Evolutionary conservation across 2,797 vertebrate species (phyloP).

Genomic region (Gallirallus australis): DNA sequence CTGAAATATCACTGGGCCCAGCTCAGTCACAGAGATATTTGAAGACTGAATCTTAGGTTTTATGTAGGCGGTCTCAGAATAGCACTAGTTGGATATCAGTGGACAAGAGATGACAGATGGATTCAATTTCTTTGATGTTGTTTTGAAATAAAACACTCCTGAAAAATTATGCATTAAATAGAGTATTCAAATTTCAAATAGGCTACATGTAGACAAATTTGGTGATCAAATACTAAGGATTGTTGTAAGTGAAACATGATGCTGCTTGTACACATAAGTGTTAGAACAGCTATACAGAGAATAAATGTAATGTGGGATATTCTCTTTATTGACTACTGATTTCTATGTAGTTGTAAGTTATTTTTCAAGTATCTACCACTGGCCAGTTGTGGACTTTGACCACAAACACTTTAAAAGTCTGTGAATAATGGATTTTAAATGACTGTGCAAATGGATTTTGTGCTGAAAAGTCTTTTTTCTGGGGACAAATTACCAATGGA

Average conservation of each 20-base stretch:
- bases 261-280: neutral
- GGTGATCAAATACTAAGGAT: neutral
- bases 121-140: neutral
- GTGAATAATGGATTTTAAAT: neutral
- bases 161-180: neutral
- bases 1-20: neutral
- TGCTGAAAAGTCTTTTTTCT: neutral
- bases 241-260: neutral
- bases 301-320: neutral
- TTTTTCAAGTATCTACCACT: neutral
- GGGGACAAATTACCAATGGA: neutral
- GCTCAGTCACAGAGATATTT: neutral
- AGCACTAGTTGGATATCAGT: neutral
- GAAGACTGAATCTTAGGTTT: neutral
- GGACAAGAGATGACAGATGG: neutral
- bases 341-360: neutral
- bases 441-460: neutral
- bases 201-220: neutral
- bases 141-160: neutral
- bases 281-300: neutral
- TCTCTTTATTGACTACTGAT: neutral
- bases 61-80: neutral
- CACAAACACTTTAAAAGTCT: neutral
- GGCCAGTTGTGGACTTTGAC: neutral
- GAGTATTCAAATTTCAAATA: neutral